phyloP scores from a whole-genome alignment of 2,797 vertebrate genomes.

The Enteromius afrohamiltoni region DNA sequence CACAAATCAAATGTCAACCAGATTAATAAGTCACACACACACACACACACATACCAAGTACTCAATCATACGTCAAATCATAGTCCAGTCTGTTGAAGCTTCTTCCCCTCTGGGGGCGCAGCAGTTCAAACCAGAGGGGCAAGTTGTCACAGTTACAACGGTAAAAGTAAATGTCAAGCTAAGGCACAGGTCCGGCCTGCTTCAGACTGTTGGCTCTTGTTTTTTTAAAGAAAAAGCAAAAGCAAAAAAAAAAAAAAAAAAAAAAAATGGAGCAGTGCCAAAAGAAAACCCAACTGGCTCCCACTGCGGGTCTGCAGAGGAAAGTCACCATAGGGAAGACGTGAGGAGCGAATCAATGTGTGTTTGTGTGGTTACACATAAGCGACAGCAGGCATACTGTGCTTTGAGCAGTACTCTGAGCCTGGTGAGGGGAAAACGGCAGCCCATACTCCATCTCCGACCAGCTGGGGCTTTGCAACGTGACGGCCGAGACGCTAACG shows the following conservation, averaged over 20 bases:
- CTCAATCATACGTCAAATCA: constrained; percentile 66
- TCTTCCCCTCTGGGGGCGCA: constrained; percentile 38
- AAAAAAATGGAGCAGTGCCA: constrained; percentile 19
- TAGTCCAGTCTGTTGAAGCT: constrained; percentile 64
- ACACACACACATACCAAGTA: constrained; percentile 44
- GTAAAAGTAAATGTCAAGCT: constrained; percentile 19
- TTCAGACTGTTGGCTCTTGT: constrained; percentile 46
- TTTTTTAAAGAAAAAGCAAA: neutral
- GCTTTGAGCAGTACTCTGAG: constrained; percentile 18
- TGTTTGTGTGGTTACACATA: neutral
- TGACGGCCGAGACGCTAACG: constrained; percentile 12
- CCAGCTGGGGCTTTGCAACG: constrained; percentile 15
- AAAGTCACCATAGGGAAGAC: neutral
- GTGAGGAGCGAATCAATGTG: neutral
- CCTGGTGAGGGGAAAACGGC: neutral
- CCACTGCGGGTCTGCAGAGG: constrained; percentile 58
- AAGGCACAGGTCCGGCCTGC: constrained; percentile 60
- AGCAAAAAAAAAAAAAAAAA: neutral
- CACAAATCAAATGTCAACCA: constrained; percentile 79
- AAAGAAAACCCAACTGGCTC: constrained; percentile 46
- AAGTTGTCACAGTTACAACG: constrained; percentile 26
- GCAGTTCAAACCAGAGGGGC: constrained; percentile 45
- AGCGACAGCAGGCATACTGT: constrained; percentile 44
- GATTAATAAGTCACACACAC: constrained; percentile 61
- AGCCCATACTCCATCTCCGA: constrained; percentile 13